A percentile compares a stretch with the other conserved stretches of the same genome.
These are phyloP conservation scores for Conchocele bisecta DNA, from an alignment of 2,888 invertebrate genomes.

Conservation along the genomic window DNA sequence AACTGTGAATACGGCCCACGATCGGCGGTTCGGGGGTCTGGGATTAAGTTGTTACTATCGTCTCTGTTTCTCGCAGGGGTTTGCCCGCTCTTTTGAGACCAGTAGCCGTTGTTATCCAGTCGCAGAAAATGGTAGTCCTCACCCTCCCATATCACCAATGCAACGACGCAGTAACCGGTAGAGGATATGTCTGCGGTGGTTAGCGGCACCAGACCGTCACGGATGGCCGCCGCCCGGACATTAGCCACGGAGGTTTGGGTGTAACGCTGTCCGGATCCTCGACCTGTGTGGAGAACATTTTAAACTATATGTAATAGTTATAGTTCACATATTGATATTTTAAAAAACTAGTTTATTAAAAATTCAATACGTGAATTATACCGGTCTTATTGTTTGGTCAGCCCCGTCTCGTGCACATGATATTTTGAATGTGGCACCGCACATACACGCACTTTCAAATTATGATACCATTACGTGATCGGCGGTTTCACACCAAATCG, in stretches of 20 bases:
- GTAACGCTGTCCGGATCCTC: slow-evolving; percentile 37
- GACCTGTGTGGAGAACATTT: slow-evolving; percentile 24
- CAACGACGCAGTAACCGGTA: slow-evolving; percentile 36
- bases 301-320: too few species aligned
- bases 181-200: neutral
- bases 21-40: slow-evolving; percentile 35
- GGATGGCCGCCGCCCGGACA: slow-evolving; percentile 33
- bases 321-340: too few species aligned
- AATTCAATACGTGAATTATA: too few species aligned
- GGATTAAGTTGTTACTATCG: slow-evolving; percentile 36
- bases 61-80: slow-evolving; percentile 49
- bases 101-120: slow-evolving; percentile 42
- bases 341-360: too few species aligned
- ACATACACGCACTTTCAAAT: too few species aligned
- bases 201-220: slow-evolving; percentile 46
- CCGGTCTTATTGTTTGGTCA: too few species aligned
- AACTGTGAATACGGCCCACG: slow-evolving; percentile 46
- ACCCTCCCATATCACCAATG: slow-evolving; percentile 54
- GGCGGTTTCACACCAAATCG: too few species aligned
- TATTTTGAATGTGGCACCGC: too few species aligned
- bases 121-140: slow-evolving; percentile 56
- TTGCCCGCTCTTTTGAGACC: slow-evolving; percentile 58
- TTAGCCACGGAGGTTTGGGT: slow-evolving; percentile 17
- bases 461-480: too few species aligned
- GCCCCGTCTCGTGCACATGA: too few species aligned